Evolutionary conservation across 2,888 invertebrate species (phyloP).

Genomic region (Cataglyphis livida): DNA sequence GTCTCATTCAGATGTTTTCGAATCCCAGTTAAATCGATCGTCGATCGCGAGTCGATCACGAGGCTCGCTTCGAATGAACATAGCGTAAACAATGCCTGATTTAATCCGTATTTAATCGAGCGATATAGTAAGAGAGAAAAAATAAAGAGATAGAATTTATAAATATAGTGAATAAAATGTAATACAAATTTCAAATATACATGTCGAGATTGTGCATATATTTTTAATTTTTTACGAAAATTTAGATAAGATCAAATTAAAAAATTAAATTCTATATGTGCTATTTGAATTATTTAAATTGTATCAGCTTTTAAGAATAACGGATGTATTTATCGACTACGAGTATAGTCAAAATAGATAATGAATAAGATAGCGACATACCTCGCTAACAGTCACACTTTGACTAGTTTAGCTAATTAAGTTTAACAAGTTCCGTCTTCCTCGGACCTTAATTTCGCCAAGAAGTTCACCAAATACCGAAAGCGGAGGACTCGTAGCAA

Average conservation of each 20-base stretch:
- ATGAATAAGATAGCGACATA: constrained; percentile 52
- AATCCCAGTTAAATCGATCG: constrained; percentile 25
- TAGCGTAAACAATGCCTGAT: neutral
- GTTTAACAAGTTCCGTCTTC: constrained; percentile 49
- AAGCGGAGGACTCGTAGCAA: constrained; percentile 47
- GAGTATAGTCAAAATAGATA: constrained; percentile 28
- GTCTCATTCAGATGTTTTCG: constrained; percentile 3
- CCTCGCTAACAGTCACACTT: constrained; percentile 35
- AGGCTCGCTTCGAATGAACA: neutral
- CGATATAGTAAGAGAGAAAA: neutral
- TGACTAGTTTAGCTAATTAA: constrained; percentile 71
- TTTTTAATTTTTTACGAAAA: neutral
- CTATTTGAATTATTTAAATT: neutral
- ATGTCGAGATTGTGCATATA: neutral
- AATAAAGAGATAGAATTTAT: neutral
- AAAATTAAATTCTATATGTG: neutral
- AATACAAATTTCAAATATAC: neutral
- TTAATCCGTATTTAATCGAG: constrained; percentile 5
- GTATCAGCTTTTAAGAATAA: neutral
- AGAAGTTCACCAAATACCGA: constrained; percentile 58
- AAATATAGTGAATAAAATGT: neutral
- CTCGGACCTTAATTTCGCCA: constrained; percentile 68
- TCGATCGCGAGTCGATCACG: neutral
- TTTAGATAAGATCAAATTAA: too few species aligned
- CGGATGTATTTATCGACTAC: constrained; percentile 30